Conservation (phyloP, 2,888 invertebrate genomes). For the Phortica magna region DNA sequence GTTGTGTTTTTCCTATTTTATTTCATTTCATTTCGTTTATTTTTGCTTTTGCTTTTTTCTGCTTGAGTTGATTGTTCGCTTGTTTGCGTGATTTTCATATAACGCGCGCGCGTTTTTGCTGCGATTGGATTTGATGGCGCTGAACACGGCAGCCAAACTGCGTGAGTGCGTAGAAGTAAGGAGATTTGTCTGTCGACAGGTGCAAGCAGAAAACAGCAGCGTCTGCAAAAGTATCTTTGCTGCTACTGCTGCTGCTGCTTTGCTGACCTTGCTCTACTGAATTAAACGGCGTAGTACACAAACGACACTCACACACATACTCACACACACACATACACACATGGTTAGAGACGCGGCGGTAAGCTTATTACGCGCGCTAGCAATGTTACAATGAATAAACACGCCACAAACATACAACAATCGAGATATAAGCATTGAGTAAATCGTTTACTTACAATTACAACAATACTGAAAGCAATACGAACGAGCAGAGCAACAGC, state of each 20-base stretch:
- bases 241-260: not conserved
- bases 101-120: not conserved
- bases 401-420: no score
- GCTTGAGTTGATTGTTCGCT: not conserved
- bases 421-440: no score
- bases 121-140: not conserved
- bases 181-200: not conserved
- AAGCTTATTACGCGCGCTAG: no score
- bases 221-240: not conserved
- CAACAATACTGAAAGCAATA: no score
- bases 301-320: not conserved
- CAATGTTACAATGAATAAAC: no score
- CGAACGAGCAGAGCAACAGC: no score
- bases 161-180: not conserved
- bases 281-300: not conserved
- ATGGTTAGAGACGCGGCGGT: not conserved
- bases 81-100: not conserved
- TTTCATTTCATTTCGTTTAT: no score
- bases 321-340: not conserved
- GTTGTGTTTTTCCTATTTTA: no score
- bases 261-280: constrained; percentile 15
- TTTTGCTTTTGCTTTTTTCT: no score
- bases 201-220: not conserved
- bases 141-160: not conserved
- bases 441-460: no score